Percentiles rank a stretch among this genome's conserved stretches.
phyloP scores from a whole-genome alignment of 1,140 invertebrate species.

The Pollicipes pollicipes region DNA sequence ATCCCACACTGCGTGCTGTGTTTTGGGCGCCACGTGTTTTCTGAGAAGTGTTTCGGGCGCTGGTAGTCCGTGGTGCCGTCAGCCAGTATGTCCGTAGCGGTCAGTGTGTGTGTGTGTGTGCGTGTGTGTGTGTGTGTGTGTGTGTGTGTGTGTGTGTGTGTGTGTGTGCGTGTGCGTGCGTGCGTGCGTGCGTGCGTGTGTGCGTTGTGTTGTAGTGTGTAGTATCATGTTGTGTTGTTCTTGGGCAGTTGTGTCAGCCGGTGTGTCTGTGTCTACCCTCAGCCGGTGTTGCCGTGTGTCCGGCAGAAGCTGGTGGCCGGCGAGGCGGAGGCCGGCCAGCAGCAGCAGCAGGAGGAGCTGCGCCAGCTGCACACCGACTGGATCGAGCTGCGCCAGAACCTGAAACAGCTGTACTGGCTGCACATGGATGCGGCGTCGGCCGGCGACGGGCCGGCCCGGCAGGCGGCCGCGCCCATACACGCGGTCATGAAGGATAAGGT shows the following conservation, averaged over 20 bases:
- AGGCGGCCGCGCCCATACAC: background rate
- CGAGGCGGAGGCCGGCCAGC: conserved; percentile 21
- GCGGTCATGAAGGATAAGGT: background rate
- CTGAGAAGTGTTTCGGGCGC: too few species aligned
- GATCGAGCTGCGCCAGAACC: conserved; percentile 34
- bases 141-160: too few species aligned
- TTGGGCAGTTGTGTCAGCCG: background rate
- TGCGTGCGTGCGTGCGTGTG: too few species aligned
- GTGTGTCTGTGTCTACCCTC: background rate
- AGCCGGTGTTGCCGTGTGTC: background rate
- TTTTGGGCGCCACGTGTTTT: too few species aligned
- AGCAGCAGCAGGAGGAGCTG: conserved; percentile 24
- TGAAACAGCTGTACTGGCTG: conserved; percentile 29
- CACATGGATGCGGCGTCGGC: conserved; percentile 24
- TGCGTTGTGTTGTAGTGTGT: too few species aligned
- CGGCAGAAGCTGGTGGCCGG: background rate
- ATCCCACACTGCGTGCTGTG: too few species aligned
- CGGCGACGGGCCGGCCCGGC: conserved; percentile 11
- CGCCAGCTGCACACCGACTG: conserved; percentile 34
- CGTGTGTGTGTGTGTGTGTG: too few species aligned
- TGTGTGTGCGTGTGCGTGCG: too few species aligned
- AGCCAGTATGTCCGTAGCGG: too few species aligned
- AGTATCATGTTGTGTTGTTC: background rate
- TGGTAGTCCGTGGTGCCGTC: too few species aligned
- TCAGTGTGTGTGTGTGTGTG: too few species aligned